phyloP scores from a whole-genome alignment of 2,888 invertebrate genomes.

The Chrysodeixis includens region DNA sequence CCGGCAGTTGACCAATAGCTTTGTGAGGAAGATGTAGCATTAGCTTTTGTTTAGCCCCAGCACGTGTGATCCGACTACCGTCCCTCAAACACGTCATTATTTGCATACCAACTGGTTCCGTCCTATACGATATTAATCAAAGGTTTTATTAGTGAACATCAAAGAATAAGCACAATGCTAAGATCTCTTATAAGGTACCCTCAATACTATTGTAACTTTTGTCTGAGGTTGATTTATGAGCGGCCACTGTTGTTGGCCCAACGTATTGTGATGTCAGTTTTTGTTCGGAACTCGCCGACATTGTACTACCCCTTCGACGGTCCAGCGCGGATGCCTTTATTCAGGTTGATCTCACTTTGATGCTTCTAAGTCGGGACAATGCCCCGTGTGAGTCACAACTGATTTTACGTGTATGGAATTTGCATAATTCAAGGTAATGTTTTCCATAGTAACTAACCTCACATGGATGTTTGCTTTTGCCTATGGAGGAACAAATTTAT shows the following conservation, averaged over 20 bases:
- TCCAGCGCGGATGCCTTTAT: conserved; percentile 85
- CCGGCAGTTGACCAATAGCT: conserved; percentile 70
- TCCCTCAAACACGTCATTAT: conserved; percentile 83
- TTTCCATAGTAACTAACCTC: conserved; percentile 41
- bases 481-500: conserved; percentile 14
- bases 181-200: conserved; percentile 90
- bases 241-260: conserved; percentile 88
- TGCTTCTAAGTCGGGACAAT: conserved; percentile 83
- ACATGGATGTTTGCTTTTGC: conserved; percentile 19
- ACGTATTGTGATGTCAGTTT: conserved; percentile 88
- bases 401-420: conserved; percentile 66
- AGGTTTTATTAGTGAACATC: conserved; percentile 90
- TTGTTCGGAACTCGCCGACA: conserved; percentile 88
- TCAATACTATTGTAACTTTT: conserved; percentile 89
- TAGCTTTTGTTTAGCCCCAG: conserved; percentile 80
- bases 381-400: conserved; percentile 74
- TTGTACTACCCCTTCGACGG: conserved; percentile 86
- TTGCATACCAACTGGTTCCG: conserved; percentile 88
- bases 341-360: conserved; percentile 86
- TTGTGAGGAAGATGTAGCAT: conserved; percentile 84
- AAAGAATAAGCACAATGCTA: conserved; percentile 88
- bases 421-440: conserved; percentile 61
- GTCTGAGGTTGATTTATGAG: conserved; percentile 89
- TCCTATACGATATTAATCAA: conserved; percentile 89
- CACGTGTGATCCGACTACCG: conserved; percentile 86